Conservation (phyloP, 1,140 invertebrate species). For the Brachionus sp. region DNA sequence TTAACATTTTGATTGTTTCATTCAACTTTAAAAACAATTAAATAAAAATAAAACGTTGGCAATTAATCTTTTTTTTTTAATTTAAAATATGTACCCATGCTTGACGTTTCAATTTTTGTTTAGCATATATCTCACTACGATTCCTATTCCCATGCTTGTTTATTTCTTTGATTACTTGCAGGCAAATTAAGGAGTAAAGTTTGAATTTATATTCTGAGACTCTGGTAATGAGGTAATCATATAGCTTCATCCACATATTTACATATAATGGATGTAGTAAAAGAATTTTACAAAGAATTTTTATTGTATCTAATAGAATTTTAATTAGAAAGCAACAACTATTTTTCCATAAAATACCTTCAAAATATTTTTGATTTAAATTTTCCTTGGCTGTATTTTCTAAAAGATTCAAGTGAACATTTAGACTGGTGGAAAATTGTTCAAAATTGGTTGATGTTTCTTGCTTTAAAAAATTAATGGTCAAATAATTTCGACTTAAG, state of each 20-base stretch:
- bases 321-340: background rate
- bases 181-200: background rate
- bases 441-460: slow-evolving; percentile 1
- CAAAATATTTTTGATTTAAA: slow-evolving; percentile 1
- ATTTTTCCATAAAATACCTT: background rate
- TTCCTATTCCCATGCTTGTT: slow-evolving; percentile 11
- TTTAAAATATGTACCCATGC: slow-evolving; percentile 23
- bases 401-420: slow-evolving; percentile 8
- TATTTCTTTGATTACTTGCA: slow-evolving; percentile 30
- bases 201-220: background rate
- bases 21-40: slow-evolving; percentile 2
- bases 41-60: background rate
- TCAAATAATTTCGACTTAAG: background rate
- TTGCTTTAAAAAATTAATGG: background rate
- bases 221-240: background rate
- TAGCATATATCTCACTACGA: background rate
- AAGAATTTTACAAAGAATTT: background rate
- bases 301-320: background rate
- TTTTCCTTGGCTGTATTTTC: background rate
- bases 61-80: background rate
- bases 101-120: slow-evolving; percentile 36
- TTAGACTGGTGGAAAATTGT: slow-evolving; percentile 14
- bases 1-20: background rate
- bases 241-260: slow-evolving; percentile 34
- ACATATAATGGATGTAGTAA: slow-evolving; percentile 16